A percentile compares a stretch with the other conserved stretches of the same genome.
Conservation (phyloP, 2,797 vertebrate genomes). For the Moxostoma hubbsi region DNA sequence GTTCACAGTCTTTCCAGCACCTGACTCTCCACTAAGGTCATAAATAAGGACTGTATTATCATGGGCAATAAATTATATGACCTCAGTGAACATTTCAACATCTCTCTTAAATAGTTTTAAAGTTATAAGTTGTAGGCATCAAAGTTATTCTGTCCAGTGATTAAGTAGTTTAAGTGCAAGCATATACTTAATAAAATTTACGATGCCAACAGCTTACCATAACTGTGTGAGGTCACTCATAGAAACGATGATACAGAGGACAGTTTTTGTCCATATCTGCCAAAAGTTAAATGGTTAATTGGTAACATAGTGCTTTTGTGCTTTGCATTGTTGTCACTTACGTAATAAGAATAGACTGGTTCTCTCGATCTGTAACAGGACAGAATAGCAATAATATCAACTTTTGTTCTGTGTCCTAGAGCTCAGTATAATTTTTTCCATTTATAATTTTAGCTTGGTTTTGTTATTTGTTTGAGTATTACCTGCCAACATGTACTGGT, state of each 20-base stretch:
- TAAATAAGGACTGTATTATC: not conserved
- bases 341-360: conserved; percentile 94
- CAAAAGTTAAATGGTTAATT: no score
- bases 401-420: not conserved
- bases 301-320: not conserved
- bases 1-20: conserved; percentile 85
- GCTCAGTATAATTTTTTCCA: no score
- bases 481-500: conserved; percentile 85
- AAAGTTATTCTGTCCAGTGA: not conserved
- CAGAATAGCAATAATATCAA: not conserved
- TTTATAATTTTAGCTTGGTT: no score
- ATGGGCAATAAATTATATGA: not conserved
- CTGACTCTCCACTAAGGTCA: conserved; percentile 79
- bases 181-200: not conserved
- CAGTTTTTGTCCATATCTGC: no score
- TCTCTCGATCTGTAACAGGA: conserved; percentile 81
- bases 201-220: not conserved
- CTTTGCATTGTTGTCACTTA: conserved; percentile 56
- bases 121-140: no score
- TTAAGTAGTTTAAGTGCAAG: not conserved
- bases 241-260: not conserved
- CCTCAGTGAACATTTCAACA: not conserved
- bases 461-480: conserved; percentile 31
- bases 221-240: not conserved
- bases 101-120: not conserved